Evolutionary conservation across 2,888 invertebrate species (phyloP), one percentile per base, ranked within the genome.

Genomic region (Conomelus anceps): DNA sequence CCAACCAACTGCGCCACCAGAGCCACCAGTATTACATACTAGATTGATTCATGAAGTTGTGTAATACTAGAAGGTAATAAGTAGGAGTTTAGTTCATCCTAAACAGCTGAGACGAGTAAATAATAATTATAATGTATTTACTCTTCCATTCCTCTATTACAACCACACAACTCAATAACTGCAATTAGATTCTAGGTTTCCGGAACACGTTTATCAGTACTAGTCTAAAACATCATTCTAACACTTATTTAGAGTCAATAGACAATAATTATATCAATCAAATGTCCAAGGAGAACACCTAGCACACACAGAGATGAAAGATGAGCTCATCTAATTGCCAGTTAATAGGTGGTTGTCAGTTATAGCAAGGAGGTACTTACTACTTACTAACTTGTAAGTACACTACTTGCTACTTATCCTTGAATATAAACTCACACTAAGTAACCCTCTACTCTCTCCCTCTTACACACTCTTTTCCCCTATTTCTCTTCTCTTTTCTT

Each of bases 181-280:
- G 23, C 24, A 85, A 85, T 85, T 4, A 22, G 1, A 23, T 85
- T 3, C 3, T 17, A 85, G 17, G 17, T 85, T n/a, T n/a, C n/a
- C 7, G 24, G 3, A 85, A n/a, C 29, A 20, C 86, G 23, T 0
- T 23, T 23, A 24, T 3, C 3, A 24, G 23, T 23, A 86, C 22
- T 24, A 9, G 11, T 13, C 23, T n/a, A n/a, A n/a, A n/a, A n/a
- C n/a, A 29, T 87, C 26, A n/a, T 22, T 85, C 4, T 6, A 87
- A 22, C 41, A 87, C 23, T 13, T 87, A 29, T 22, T 22, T 23
- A 24, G 22, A 11, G 26, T 86, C 23, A 86, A 29, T 22, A 22
- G 86, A 22, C 86, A 86, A 24, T 86, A 24, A 86, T 86, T 86
- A 29, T 13, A 29, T 87, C 29, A 87, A 87, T 87, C 24, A 29